These are phyloP conservation scores for Rhinichthys klamathensis DNA, from an alignment of 2,113 vertebrate species.

Conservation along the genomic window DNA sequence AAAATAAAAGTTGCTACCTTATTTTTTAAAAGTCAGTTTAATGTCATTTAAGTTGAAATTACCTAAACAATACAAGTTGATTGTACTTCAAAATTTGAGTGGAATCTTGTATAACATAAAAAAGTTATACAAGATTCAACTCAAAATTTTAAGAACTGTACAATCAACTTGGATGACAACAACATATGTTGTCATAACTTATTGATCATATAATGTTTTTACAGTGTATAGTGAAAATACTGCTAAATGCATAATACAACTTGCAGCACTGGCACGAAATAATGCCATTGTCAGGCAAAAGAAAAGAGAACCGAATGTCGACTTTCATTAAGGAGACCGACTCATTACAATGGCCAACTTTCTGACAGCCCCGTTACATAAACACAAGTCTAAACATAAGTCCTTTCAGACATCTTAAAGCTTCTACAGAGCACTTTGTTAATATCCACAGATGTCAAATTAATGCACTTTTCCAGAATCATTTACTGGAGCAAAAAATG, in stretches of 20 bases:
- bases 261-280: not conserved
- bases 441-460: slow-evolving; percentile 19
- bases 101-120: too few species aligned
- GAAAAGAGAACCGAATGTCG: not conserved
- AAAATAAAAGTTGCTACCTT: too few species aligned
- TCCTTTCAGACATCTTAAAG: not conserved
- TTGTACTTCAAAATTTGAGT: too few species aligned
- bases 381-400: not conserved
- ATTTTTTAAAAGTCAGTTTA: too few species aligned
- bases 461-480: not conserved
- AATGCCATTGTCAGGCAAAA: not conserved
- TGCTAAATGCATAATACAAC: not conserved
- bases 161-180: too few species aligned
- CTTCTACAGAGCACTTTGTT: not conserved
- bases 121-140: too few species aligned
- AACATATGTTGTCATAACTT: too few species aligned
- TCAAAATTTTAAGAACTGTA: too few species aligned
- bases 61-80: too few species aligned
- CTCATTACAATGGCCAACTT: not conserved
- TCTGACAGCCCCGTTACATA: not conserved
- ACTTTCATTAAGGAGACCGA: not conserved
- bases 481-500: not conserved
- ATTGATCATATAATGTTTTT: too few species aligned
- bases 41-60: too few species aligned
- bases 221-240: not conserved